Percentiles rank a stretch among this genome's conserved stretches.
Conservation (phyloP, 2,113 vertebrate genomes). For the Notothenia rossii region DNA sequence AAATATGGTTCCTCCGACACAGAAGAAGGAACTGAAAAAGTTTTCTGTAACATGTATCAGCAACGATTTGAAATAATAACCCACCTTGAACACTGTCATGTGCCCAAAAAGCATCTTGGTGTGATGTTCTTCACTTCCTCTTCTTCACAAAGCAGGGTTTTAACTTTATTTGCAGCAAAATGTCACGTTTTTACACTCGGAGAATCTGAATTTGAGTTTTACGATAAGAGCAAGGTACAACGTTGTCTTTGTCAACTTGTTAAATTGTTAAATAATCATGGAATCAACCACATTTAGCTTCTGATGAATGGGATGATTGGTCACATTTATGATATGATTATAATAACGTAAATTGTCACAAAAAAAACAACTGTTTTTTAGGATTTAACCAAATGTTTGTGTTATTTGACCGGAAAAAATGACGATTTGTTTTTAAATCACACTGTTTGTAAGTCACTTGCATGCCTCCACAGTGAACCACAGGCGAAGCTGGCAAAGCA, state of each 20-base stretch:
- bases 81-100: neutral
- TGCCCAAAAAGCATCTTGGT: neutral
- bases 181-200: neutral
- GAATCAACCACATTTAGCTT: neutral
- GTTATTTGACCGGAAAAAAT: no score
- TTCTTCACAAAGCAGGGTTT: no score
- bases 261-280: neutral
- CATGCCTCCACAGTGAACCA: neutral
- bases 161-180: neutral
- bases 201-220: neutral
- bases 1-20: conserved; percentile 21
- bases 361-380: no score
- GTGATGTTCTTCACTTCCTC: neutral
- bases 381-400: no score
- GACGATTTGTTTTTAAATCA: no score
- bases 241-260: neutral
- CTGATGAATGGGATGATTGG: neutral
- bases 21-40: neutral
- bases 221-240: neutral
- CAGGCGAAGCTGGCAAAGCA: neutral
- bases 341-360: neutral
- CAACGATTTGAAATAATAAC: neutral
- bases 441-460: no score
- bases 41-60: neutral
- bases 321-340: neutral